A percentile compares a stretch with the other conserved stretches of the same genome.
These are phyloP conservation scores for Oceanites oceanicus DNA, from an alignment of 2,113 vertebrate species.

Conservation along the genomic window DNA sequence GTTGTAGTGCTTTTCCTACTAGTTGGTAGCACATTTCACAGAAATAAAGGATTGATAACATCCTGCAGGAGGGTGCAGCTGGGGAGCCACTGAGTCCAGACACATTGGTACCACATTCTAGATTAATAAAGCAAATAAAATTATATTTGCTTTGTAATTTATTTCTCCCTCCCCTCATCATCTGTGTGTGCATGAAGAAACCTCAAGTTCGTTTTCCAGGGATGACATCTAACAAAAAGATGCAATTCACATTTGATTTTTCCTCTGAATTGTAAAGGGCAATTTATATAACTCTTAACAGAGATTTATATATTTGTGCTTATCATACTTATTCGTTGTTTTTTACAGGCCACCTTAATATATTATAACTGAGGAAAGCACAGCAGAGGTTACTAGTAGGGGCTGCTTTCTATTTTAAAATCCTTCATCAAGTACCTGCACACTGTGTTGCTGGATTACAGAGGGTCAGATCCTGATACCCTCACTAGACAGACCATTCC, in stretches of 20 bases:
- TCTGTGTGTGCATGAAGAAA: not conserved
- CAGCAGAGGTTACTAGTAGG: not conserved
- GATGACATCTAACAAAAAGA: not conserved
- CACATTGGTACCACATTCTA: not conserved
- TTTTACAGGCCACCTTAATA: not conserved
- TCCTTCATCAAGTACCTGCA: not conserved
- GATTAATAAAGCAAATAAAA: constrained; percentile 64
- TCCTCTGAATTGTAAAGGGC: not conserved
- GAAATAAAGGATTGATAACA: constrained; percentile 12
- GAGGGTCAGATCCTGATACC: not conserved
- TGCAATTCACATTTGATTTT: not conserved
- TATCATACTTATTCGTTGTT: not conserved
- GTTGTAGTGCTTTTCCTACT: not conserved
- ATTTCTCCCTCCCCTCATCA: not conserved
- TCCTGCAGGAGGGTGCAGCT: not conserved
- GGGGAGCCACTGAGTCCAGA: constrained; percentile 35
- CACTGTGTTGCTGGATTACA: not conserved
- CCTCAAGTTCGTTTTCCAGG: not conserved
- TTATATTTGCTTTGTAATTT: constrained; percentile 43
- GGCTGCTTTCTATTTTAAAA: not conserved
- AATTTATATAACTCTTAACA: not conserved
- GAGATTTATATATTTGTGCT: not conserved
- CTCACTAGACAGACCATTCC: not conserved
- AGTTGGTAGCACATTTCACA: not conserved
- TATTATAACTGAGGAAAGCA: not conserved